These are phyloP conservation scores for Deilephila porcellus DNA, from an alignment of 2,888 invertebrate genomes.

Conservation along the genomic window DNA sequence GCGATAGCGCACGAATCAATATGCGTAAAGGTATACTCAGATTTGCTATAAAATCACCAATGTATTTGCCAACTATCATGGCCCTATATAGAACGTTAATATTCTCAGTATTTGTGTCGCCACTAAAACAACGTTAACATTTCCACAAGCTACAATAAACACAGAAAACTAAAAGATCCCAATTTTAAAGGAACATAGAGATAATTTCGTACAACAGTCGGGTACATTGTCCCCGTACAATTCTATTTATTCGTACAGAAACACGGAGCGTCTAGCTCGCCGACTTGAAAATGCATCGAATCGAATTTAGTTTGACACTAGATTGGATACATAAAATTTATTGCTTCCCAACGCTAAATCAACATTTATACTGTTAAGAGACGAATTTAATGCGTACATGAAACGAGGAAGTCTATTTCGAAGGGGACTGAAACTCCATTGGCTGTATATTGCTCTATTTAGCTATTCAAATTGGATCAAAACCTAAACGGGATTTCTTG, in stretches of 20 bases:
- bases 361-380: constrained; percentile 41
- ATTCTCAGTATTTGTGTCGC: too few species aligned
- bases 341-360: constrained; percentile 52
- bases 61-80: too few species aligned
- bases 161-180: neutral
- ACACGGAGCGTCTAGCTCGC: constrained; percentile 47
- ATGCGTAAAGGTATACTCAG: too few species aligned
- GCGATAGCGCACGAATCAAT: too few species aligned
- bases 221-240: constrained; percentile 43
- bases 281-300: constrained; percentile 62
- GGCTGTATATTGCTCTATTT: neutral
- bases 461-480: neutral
- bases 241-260: constrained; percentile 63
- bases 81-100: too few species aligned
- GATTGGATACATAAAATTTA: constrained; percentile 70
- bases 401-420: neutral
- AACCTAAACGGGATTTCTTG: too few species aligned
- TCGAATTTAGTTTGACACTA: constrained; percentile 66
- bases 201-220: constrained; percentile 24
- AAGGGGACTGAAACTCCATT: neutral
- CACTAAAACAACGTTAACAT: too few species aligned
- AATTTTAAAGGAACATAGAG: neutral
- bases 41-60: too few species aligned
- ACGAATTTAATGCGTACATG: constrained; percentile 16
- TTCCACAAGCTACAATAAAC: constrained; percentile 8